A percentile compares a stretch with the other conserved stretches of the same genome.
Conservation (phyloP, 2,797 vertebrate genomes). For the Anabacerthia variegaticeps region DNA sequence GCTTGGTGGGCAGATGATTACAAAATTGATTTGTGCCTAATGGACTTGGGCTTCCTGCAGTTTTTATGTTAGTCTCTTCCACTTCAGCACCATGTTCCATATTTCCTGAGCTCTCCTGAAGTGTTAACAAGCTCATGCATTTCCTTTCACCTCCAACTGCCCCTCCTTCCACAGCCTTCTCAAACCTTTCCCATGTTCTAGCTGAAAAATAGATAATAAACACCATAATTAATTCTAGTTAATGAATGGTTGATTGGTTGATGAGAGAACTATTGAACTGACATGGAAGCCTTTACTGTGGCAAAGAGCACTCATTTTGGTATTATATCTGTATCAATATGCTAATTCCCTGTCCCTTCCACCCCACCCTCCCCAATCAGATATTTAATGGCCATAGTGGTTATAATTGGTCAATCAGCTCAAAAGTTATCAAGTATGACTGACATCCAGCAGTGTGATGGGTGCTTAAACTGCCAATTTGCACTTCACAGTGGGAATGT, state of each 20-base stretch:
- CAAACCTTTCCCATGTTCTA: not conserved
- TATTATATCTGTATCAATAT: not conserved
- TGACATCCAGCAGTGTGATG: not conserved
- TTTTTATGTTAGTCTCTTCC: not conserved
- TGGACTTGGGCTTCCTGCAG: constrained; percentile 30
- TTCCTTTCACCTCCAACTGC: not conserved
- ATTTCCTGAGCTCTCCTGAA: constrained; percentile 17
- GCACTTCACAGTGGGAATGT: not conserved
- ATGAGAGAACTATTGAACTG: not conserved
- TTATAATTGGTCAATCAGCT: not conserved
- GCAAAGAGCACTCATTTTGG: not conserved
- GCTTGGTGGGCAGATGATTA: not conserved
- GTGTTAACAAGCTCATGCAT: not conserved
- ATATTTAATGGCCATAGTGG: not conserved
- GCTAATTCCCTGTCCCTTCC: not conserved
- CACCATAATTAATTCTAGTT: not conserved
- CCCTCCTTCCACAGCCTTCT: not conserved
- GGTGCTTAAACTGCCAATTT: not conserved
- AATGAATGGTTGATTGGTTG: not conserved
- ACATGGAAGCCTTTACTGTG: not conserved
- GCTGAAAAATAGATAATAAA: not conserved
- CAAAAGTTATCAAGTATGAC: not conserved
- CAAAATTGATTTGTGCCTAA: constrained; percentile 52
- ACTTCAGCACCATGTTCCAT: not conserved
- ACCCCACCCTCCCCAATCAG: not conserved